A percentile compares a stretch with the other conserved stretches of the same genome.
Conservation (phyloP, 2,113 vertebrate species). For the Emydocephalus ijimae region DNA sequence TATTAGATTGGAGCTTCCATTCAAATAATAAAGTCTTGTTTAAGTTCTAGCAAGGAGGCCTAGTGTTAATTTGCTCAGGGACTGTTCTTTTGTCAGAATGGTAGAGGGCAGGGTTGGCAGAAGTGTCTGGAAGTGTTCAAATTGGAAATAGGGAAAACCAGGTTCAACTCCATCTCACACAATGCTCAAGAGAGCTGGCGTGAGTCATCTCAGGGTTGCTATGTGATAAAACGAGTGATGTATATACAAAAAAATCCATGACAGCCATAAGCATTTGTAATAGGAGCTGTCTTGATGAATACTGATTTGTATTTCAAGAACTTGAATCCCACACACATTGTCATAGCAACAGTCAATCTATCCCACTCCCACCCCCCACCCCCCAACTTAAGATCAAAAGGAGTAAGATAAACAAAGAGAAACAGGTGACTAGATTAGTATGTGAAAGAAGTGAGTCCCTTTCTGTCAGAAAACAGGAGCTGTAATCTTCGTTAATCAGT, state of each 20-base stretch:
- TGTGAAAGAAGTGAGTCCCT: neutral
- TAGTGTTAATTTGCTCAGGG: neutral
- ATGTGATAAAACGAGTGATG: neutral
- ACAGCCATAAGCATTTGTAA: neutral
- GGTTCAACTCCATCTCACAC: neutral
- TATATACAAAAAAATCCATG: neutral
- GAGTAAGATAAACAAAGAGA: neutral
- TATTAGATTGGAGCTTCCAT: neutral
- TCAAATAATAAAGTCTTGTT: neutral
- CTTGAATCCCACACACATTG: neutral
- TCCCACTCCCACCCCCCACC: neutral
- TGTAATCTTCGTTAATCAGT: neutral
- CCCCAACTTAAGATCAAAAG: neutral
- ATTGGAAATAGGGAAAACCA: neutral
- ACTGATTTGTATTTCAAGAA: neutral
- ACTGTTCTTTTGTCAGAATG: neutral
- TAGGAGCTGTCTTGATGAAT: neutral
- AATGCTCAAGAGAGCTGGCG: neutral
- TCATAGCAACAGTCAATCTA: neutral
- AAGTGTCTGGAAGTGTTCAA: neutral
- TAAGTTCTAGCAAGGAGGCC: neutral
- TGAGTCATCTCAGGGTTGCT: neutral
- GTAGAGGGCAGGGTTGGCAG: neutral
- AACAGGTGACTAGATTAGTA: neutral
- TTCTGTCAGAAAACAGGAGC: neutral